These are phyloP conservation scores for Holacanthella duospinosa DNA, from an alignment of 2,888 invertebrate species.

Conservation along the genomic window DNA sequence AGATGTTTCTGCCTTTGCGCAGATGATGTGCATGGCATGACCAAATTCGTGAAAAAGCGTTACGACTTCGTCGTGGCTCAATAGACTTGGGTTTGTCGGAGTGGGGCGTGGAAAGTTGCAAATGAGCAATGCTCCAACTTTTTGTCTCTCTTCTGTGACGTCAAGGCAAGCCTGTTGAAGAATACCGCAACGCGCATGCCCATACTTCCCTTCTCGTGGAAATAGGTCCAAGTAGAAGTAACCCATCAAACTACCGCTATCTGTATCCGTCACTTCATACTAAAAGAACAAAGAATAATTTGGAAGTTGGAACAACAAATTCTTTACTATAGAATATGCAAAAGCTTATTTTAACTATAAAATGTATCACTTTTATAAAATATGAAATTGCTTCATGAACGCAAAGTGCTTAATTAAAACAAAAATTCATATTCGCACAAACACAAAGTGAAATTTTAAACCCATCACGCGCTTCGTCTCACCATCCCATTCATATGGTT, in stretches of 20 bases:
- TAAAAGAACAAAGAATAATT: constrained; percentile 25
- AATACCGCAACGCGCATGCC: constrained; percentile 45
- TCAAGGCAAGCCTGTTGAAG: constrained; percentile 40
- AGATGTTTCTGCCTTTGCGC: constrained; percentile 43
- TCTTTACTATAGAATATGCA: too few relatives aligned
- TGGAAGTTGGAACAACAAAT: too few relatives aligned
- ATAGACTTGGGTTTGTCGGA: constrained; percentile 43
- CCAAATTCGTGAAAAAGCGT: constrained; percentile 49
- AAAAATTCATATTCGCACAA: too few relatives aligned
- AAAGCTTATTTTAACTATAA: too few relatives aligned
- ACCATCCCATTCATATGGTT: too few relatives aligned
- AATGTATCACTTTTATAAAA: too few relatives aligned
- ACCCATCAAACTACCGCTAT: constrained; percentile 41
- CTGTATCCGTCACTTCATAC: constrained; percentile 43
- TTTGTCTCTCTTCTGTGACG: constrained; percentile 36
- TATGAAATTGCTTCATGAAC: too few relatives aligned
- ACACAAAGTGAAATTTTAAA: too few relatives aligned
- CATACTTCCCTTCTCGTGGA: constrained; percentile 46
- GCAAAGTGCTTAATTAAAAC: too few relatives aligned
- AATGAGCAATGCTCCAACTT: constrained; percentile 45
- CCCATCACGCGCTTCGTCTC: too few relatives aligned
- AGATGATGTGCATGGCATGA: constrained; percentile 47
- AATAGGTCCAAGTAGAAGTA: constrained; percentile 46
- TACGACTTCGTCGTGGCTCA: constrained; percentile 46
- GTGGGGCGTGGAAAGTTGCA: constrained; percentile 47